Evolutionary conservation across 2,888 invertebrate species (phyloP).

Genomic region (Limenitis camilla): DNA sequence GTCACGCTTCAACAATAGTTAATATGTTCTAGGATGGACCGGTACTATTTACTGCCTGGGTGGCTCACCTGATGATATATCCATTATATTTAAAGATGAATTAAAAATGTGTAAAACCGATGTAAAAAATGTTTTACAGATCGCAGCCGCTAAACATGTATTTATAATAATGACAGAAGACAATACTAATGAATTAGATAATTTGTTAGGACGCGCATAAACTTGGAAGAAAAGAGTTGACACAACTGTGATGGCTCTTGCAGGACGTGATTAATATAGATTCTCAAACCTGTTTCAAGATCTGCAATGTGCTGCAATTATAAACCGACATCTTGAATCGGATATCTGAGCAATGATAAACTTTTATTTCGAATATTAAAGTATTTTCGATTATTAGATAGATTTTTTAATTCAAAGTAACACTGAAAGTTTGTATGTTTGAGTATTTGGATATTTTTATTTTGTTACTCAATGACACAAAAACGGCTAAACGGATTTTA

Average conservation of each 20-base stretch:
- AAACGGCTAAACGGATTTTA: too few species aligned
- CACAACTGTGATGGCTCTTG: too few species aligned
- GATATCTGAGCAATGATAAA: slow-evolving; percentile 15
- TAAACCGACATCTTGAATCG: slow-evolving; percentile 36
- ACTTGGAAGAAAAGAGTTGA: slow-evolving; percentile 38
- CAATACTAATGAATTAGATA: slow-evolving; percentile 20
- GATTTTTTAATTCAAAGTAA: too few species aligned
- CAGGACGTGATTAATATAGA: too few species aligned
- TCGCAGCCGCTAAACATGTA: slow-evolving; percentile 31
- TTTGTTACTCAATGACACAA: too few species aligned
- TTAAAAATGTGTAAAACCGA: slow-evolving; percentile 25
- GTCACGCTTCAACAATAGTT: too few species aligned
- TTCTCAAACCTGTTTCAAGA: slow-evolving; percentile 30
- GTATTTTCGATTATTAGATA: too few species aligned
- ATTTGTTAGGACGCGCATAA: slow-evolving; percentile 1
- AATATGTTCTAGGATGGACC: slow-evolving; percentile 33
- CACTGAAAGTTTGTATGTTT: too few species aligned
- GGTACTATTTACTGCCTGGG: slow-evolving; percentile 48
- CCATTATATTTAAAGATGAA: slow-evolving; percentile 26
- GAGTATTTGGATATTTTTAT: too few species aligned
- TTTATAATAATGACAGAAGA: slow-evolving; percentile 27
- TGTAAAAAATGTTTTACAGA: slow-evolving; percentile 30
- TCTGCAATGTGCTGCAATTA: slow-evolving; percentile 32
- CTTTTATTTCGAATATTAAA: too few species aligned
- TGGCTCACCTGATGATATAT: slow-evolving; percentile 37